phyloP scores from a whole-genome alignment of 1,140 invertebrate species.

The Ceratosolen solmsi region DNA sequence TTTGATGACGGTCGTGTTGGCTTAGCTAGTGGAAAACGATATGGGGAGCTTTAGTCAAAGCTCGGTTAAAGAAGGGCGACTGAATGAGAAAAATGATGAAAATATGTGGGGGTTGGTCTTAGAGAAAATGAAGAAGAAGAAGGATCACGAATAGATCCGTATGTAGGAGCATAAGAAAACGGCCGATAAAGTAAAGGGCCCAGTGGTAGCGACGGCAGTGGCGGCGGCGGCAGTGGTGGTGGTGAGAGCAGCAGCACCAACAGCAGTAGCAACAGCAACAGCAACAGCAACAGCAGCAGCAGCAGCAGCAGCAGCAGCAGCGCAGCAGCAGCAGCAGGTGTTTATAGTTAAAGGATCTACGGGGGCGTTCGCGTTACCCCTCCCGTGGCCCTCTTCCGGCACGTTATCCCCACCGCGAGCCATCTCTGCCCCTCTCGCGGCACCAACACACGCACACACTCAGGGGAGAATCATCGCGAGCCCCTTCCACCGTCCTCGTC shows the following conservation, averaged over 20 bases:
- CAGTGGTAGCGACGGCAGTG: not conserved
- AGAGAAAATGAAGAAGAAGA: no score
- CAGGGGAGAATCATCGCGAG: not conserved
- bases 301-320: conserved; percentile 12
- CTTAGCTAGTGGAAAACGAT: no score
- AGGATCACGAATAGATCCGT: not conserved
- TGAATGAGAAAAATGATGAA: no score
- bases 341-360: conserved; percentile 52
- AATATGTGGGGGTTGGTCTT: no score
- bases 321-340: conserved; percentile 50
- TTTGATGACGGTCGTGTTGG: no score
- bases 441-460: not conserved
- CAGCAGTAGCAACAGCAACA: not conserved
- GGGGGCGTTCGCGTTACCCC: conserved; percentile 50
- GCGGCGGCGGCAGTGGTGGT: not conserved
- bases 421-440: not conserved
- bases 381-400: conserved; percentile 45
- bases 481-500: not conserved
- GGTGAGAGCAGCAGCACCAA: not conserved
- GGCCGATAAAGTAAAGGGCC: not conserved
- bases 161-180: no score
- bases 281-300: not conserved
- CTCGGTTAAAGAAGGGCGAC: not conserved
- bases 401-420: conserved; percentile 26
- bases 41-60: not conserved